phyloP scores from a whole-genome alignment of 2,797 vertebrate species.

The Scyliorhinus canicula region DNA sequence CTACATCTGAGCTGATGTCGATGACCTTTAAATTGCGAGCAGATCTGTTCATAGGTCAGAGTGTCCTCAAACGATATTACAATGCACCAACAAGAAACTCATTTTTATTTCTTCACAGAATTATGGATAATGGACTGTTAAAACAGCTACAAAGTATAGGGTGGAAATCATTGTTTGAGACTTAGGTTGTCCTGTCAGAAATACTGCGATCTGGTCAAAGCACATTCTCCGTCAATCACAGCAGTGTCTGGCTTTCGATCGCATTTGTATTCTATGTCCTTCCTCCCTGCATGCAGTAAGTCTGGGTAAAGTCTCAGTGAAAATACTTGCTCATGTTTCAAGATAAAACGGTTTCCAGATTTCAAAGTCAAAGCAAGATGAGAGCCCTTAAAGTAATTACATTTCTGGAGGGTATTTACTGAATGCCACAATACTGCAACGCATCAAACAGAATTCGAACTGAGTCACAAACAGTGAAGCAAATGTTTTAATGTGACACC shows the following conservation, averaged over 20 bases:
- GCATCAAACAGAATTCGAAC: not conserved
- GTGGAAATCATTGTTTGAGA: not conserved
- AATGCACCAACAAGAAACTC: not conserved
- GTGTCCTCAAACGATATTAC: too few relatives aligned
- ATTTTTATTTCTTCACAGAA: not conserved
- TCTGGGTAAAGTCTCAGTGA: not conserved
- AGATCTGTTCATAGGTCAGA: not conserved
- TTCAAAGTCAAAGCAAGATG: not conserved
- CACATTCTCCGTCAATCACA: not conserved
- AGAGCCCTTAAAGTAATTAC: not conserved
- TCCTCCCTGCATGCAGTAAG: not conserved
- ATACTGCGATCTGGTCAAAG: not conserved
- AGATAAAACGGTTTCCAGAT: not conserved
- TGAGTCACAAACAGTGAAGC: not conserved
- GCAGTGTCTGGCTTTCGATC: not conserved
- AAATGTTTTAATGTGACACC: not conserved
- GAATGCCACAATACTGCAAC: not conserved
- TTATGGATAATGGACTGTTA: not conserved
- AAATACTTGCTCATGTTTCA: not conserved
- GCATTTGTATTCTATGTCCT: constrained; percentile 14
- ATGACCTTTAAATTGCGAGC: not conserved
- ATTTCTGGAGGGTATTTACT: not conserved
- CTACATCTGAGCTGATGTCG: not conserved
- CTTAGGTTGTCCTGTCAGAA: not conserved
- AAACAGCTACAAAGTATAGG: not conserved